Conservation (phyloP, 2,113 vertebrate species). For the Pseudorasbora parva region DNA sequence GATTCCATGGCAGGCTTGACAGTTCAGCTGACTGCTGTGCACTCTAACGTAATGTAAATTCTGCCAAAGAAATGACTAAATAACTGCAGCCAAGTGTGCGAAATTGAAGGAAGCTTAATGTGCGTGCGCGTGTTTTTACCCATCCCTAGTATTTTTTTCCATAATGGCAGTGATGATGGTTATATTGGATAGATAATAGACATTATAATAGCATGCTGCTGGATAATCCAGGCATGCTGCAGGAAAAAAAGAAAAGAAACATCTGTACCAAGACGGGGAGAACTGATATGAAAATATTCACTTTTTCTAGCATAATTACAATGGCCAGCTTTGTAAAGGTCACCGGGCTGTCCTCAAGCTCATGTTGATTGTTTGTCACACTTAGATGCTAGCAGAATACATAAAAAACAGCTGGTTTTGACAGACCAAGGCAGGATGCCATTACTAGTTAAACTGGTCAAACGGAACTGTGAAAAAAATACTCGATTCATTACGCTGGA, state of each 20-base stretch:
- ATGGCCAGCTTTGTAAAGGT: conserved; percentile 30
- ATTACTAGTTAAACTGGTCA: conserved; percentile 13
- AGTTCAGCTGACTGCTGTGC: conserved; percentile 55
- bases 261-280: neutral
- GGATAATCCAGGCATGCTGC: conserved; percentile 37
- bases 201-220: conserved; percentile 26
- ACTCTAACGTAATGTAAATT: conserved; percentile 53
- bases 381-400: conserved; percentile 37
- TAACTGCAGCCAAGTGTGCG: conserved; percentile 29
- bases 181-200: conserved; percentile 32
- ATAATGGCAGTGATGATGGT: conserved; percentile 29
- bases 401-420: conserved; percentile 37
- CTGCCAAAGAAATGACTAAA: conserved; percentile 50
- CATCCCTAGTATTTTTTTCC: neutral
- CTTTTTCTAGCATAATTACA: conserved; percentile 25
- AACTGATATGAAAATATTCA: conserved; percentile 37
- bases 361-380: conserved; percentile 24
- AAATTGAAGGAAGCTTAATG: conserved; percentile 43
- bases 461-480: conserved; percentile 22
- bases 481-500: conserved; percentile 11
- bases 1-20: conserved; percentile 54
- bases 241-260: neutral
- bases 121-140: neutral
- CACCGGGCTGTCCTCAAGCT: conserved; percentile 18
- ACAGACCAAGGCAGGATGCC: conserved; percentile 27